phyloP scores from a whole-genome alignment of 2,888 invertebrate genomes.

The Lacanobia wlatinum region DNA sequence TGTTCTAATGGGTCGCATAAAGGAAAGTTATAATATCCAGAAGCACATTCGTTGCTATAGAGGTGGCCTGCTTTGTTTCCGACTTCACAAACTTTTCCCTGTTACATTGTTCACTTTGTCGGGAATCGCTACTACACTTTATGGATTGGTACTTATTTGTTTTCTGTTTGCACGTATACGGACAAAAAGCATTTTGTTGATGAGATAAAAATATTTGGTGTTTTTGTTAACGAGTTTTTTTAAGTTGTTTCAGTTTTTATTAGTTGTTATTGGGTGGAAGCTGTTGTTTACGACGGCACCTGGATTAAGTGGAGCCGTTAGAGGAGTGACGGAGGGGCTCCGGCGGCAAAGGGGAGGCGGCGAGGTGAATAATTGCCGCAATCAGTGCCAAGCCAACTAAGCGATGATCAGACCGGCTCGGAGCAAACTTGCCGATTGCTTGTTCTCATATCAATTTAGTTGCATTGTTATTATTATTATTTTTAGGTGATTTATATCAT shows the following conservation, averaged over 20 bases:
- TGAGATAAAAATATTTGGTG: conserved; percentile 72
- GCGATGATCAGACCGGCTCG: conserved; percentile 71
- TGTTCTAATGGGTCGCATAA: conserved; percentile 75
- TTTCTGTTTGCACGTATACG: conserved; percentile 72
- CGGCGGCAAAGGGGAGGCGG: conserved; percentile 76
- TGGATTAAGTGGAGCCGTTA: conserved; percentile 77
- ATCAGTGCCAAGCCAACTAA: conserved; percentile 84
- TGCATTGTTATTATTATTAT: not conserved
- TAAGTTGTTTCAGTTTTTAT: conserved; percentile 49
- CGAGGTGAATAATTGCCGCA: conserved; percentile 86
- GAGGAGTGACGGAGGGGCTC: conserved; percentile 74
- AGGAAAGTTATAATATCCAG: conserved; percentile 77
- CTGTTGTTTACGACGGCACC: conserved; percentile 62
- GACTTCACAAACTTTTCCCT: conserved; percentile 79
- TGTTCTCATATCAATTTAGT: conserved; percentile 33
- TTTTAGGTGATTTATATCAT: not conserved
- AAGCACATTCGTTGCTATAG: conserved; percentile 78
- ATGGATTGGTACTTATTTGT: conserved; percentile 77
- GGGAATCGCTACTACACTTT: conserved; percentile 77
- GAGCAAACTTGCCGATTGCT: conserved; percentile 66
- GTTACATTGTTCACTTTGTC: conserved; percentile 78
- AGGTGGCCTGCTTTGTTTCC: conserved; percentile 83
- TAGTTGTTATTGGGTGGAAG: conserved; percentile 57
- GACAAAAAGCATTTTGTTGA: conserved; percentile 74
- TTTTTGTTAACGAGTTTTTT: conserved; percentile 41